Base-by-base conservation (phyloP, 1,140 invertebrate genomes). In the Ips typographus region DNA sequence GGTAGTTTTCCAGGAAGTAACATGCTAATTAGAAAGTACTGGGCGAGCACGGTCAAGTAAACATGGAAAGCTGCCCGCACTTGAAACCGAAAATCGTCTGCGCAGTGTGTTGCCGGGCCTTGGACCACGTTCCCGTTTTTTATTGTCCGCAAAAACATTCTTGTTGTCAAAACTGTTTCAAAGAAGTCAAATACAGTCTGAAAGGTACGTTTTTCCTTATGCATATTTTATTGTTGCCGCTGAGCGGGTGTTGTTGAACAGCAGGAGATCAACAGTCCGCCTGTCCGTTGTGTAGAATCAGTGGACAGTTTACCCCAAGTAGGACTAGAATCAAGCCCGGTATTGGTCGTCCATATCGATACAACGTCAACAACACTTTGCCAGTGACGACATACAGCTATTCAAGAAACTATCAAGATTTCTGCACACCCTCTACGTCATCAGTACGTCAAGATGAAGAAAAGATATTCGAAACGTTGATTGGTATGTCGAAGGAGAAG, bases 311-410 rank as follows among this genome's bases (percentile, higher is more conserved):
- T 47, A 62, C 42, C 37, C 57, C 68, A 2, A 61, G 68, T 38
- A 76, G 72, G 56, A 42, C 75, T 5, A 76, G 73, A 68, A 65
- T 66, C 2, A 77, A 75, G 55, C 76, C 76, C 4, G 75, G 76
- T 4, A 78, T 79, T 5, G 76, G 76, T 4, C 51, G 76, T 53
- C 73, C 76, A 1, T 72, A 70, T 41, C 62, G 74, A 55, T 77
- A 77, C 41, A 70, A 74, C 39, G 42, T 61, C 2, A 58, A 41
- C 40, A 57, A 58, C 4, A 57, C 61, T 4, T n/a, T 62, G 6
- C 58, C 58, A 3, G 63, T 64, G 44, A 65, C 65, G 22, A 43
- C 7, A 38, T 42, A 39, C 40, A 70, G 62, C 43, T 68, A 58
- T 55, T 51, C 57, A 6, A 65, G 56, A 66, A 56, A 68, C 44